Evolutionary conservation across 2,797 vertebrate species (phyloP).

Genomic region (Neopelma chrysocephalum): DNA sequence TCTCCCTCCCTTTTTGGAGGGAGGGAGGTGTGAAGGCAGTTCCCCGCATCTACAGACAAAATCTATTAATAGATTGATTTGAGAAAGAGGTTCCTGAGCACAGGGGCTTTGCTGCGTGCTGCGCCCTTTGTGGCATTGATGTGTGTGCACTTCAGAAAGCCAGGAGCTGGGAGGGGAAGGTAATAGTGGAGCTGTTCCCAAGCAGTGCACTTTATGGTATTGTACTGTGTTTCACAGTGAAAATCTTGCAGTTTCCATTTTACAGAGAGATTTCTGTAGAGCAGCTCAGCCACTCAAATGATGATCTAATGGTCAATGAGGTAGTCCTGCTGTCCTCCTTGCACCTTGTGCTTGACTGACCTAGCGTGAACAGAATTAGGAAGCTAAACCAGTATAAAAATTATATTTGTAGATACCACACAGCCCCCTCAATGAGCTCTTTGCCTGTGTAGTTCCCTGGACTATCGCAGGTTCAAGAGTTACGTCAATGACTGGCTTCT

Average conservation of each 20-base stretch:
- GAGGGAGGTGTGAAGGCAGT: neutral
- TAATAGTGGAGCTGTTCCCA: neutral
- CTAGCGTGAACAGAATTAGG: neutral
- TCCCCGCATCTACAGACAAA: neutral
- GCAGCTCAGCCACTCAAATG: accelerated
- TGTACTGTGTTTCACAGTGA: neutral
- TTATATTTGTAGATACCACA: accelerated
- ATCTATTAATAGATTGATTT: accelerated
- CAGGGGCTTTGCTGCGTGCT: neutral
- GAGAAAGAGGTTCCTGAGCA: neutral
- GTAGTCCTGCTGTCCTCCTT: neutral
- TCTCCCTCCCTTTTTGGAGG: too few species aligned
- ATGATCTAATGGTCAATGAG: accelerated
- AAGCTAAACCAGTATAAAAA: neutral
- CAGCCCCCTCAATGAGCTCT: accelerated
- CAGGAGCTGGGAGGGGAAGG: neutral
- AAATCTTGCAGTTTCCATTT: neutral
- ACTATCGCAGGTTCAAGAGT: neutral
- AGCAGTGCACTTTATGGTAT: neutral
- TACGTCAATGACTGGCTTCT: neutral
- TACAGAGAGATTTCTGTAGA: neutral
- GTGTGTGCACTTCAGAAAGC: neutral
- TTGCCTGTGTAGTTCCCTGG: neutral
- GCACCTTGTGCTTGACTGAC: neutral
- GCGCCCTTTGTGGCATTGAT: neutral